Evolutionary conservation across 2,888 invertebrate species (phyloP).

Genomic region (Leucophenga maculata): DNA sequence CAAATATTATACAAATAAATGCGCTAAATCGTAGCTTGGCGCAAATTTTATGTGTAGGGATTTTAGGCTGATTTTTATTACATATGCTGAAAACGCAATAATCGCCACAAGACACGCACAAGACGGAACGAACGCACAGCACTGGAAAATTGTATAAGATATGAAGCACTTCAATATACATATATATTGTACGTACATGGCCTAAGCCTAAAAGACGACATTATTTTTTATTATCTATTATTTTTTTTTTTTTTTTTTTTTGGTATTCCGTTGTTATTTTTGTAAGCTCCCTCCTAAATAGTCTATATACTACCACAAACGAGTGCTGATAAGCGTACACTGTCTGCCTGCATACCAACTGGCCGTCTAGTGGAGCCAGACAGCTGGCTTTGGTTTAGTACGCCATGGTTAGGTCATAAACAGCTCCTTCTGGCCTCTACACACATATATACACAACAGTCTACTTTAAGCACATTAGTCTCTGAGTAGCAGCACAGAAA

Average conservation of each 20-base stretch:
- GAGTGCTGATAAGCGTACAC: not conserved
- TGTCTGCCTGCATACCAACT: too few relatives aligned
- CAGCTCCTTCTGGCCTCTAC: not conserved
- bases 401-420: conserved; percentile 9
- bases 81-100: conserved; percentile 53
- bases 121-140: conserved; percentile 12
- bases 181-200: not conserved
- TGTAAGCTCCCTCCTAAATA: not conserved
- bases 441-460: not conserved
- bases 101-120: conserved; percentile 53
- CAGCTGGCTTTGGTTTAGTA: too few relatives aligned
- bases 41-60: conserved; percentile 37
- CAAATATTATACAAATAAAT: not conserved
- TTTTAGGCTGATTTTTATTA: conserved; percentile 58
- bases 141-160: not conserved
- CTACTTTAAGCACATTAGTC: conserved; percentile 10
- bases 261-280: conserved; percentile 21
- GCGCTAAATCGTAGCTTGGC: conserved; percentile 10
- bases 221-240: conserved; percentile 66
- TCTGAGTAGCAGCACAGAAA: too few relatives aligned
- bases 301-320: too few relatives aligned
- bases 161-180: not conserved
- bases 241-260: conserved; percentile 47
- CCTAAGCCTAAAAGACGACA: conserved; percentile 55
- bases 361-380: not conserved